Conservation (phyloP, 1,140 invertebrate genomes). For the Dinothrombium tinctorium region DNA sequence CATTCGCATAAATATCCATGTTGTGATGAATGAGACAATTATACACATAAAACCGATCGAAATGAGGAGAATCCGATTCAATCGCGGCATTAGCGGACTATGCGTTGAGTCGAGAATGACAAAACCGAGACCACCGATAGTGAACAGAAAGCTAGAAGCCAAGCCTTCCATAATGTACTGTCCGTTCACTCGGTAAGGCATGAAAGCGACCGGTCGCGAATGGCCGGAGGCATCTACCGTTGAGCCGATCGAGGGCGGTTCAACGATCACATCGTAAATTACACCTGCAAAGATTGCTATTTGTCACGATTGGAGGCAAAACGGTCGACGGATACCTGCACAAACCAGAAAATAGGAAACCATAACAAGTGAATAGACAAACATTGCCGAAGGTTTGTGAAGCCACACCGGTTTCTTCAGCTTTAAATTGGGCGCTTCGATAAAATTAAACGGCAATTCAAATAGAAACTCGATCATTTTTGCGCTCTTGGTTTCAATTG, state of each 20-base stretch:
- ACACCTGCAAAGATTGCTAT: constrained; percentile 38
- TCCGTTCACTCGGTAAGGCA: constrained; percentile 92
- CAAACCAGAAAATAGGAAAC: constrained; percentile 93
- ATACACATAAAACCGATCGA: constrained; percentile 80
- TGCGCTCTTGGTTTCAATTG: no score
- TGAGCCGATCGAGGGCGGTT: constrained; percentile 87
- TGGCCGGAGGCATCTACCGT: constrained; percentile 92
- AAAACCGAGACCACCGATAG: constrained; percentile 80
- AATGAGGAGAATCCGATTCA: constrained; percentile 73
- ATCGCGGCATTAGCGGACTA: constrained; percentile 62
- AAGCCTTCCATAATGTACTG: constrained; percentile 98
- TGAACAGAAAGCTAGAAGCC: constrained; percentile 87
- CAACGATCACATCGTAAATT: constrained; percentile 95
- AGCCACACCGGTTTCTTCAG: no score
- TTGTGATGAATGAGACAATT: constrained; percentile 78
- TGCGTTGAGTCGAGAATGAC: constrained; percentile 87
- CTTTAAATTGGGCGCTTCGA: no score
- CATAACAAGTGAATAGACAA: constrained; percentile 65
- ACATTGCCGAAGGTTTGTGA: constrained; percentile 84
- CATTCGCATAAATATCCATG: constrained; percentile 97
- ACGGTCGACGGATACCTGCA: constrained; percentile 62
- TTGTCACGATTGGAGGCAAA: constrained; percentile 1
- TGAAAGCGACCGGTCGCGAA: constrained; percentile 81
- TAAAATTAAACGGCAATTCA: no score
- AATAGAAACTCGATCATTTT: no score